These are phyloP conservation scores for Procambarus clarkii DNA, from an alignment of 1,140 invertebrate genomes.

Conservation along the genomic window DNA sequence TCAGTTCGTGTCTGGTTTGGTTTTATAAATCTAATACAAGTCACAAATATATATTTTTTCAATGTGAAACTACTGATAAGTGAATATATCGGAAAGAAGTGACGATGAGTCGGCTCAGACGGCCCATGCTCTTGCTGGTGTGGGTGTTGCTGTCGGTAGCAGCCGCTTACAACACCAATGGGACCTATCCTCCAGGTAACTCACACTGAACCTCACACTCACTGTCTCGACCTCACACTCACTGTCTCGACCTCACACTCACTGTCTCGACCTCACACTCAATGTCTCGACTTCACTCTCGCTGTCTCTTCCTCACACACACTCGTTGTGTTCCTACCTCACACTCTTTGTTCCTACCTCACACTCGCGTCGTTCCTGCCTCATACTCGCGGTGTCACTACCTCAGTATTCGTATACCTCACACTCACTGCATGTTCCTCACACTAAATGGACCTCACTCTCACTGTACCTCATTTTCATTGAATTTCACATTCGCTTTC, in stretches of 20 bases:
- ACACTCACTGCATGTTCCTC: background rate
- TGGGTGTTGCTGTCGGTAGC: constrained; percentile 4
- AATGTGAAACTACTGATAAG: background rate
- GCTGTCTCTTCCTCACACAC: background rate
- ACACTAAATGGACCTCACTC: background rate
- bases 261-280: background rate
- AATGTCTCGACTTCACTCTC: background rate
- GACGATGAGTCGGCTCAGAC: constrained; percentile 24
- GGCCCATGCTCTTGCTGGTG: background rate
- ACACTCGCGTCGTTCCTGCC: background rate
- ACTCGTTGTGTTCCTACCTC: background rate
- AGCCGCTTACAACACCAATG: constrained; percentile 34
- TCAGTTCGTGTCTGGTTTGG: too few relatives aligned
- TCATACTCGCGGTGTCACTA: background rate
- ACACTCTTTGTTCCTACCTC: background rate
- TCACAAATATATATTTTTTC: background rate
- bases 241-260: background rate
- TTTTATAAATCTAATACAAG: too few relatives aligned
- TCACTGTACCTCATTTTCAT: background rate
- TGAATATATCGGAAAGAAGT: background rate
- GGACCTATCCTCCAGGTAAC: constrained; percentile 52
- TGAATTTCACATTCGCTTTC: too few relatives aligned
- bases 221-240: background rate
- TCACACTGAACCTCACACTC: background rate
- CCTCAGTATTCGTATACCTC: background rate